phyloP scores from a whole-genome alignment of 2,113 vertebrate species.

The Aegithalos caudatus region DNA sequence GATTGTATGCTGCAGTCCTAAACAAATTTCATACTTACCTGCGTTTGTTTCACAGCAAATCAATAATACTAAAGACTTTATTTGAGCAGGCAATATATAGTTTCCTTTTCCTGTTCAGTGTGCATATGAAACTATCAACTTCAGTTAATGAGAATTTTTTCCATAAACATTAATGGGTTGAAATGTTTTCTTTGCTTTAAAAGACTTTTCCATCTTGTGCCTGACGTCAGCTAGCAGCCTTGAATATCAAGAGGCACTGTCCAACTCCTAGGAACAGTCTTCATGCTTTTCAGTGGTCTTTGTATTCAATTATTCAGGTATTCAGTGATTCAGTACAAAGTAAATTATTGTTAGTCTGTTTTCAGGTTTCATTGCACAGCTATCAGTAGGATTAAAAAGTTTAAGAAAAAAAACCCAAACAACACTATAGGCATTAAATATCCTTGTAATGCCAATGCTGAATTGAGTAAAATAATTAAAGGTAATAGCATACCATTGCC shows the following conservation, averaged over 20 bases:
- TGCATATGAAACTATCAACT: constrained; percentile 1
- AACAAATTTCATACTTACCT: constrained; percentile 64
- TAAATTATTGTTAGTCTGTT: background rate
- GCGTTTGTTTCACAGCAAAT: constrained; percentile 46
- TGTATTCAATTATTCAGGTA: background rate
- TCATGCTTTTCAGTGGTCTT: background rate
- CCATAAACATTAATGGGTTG: background rate
- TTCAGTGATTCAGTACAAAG: background rate
- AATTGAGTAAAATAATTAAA: background rate
- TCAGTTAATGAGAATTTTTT: constrained; percentile 18
- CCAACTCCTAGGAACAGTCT: background rate
- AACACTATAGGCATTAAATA: background rate
- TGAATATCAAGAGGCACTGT: background rate
- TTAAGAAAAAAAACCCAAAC: background rate
- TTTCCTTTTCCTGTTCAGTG: constrained; percentile 13
- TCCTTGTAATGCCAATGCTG: background rate
- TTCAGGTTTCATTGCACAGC: background rate
- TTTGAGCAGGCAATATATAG: constrained; percentile 11
- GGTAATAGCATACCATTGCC: background rate
- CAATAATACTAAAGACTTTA: constrained; percentile 46
- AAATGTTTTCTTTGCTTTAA: constrained; percentile 12
- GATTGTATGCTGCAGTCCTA: background rate
- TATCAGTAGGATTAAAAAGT: background rate
- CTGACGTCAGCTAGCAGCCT: background rate
- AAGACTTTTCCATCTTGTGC: background rate